Evolutionary conservation across 1,140 invertebrate species (phyloP).

Genomic region (Ceratina calcarata): DNA sequence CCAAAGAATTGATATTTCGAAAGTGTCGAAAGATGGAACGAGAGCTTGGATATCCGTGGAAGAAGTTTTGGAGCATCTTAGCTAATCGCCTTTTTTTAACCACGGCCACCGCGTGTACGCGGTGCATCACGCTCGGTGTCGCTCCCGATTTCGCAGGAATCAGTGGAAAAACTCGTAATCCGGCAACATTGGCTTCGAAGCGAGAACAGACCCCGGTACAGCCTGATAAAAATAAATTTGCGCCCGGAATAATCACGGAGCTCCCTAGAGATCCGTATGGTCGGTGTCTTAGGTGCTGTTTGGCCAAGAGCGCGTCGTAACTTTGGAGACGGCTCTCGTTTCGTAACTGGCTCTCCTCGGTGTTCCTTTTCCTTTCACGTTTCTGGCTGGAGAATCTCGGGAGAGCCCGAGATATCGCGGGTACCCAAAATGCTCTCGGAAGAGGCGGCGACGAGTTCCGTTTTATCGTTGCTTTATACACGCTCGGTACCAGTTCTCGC

Average conservation of each 20-base stretch:
- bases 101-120: background rate
- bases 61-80: too few species aligned
- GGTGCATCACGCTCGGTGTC: background rate
- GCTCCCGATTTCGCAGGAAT: slow-evolving; percentile 35
- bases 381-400: background rate
- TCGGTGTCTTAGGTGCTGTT: slow-evolving; percentile 57
- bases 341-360: background rate
- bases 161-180: slow-evolving; percentile 61
- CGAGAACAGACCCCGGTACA: slow-evolving; percentile 59
- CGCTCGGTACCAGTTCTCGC: too few species aligned
- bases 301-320: slow-evolving; percentile 7
- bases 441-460: too few species aligned
- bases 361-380: background rate
- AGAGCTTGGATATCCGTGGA: slow-evolving; percentile 10
- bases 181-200: slow-evolving; percentile 58
- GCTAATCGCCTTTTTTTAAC: slow-evolving; percentile 29
- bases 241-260: slow-evolving; percentile 67
- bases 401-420: background rate
- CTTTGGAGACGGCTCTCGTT: background rate
- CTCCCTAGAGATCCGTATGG: slow-evolving; percentile 65
- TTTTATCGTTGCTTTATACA: too few species aligned
- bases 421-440: too few species aligned
- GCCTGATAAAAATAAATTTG: slow-evolving; percentile 67
- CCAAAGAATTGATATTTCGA: slow-evolving; percentile 31
- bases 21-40: slow-evolving; percentile 37